Evolutionary conservation across 2,113 vertebrate species (phyloP).

Genomic region (Varanus komodoensis): DNA sequence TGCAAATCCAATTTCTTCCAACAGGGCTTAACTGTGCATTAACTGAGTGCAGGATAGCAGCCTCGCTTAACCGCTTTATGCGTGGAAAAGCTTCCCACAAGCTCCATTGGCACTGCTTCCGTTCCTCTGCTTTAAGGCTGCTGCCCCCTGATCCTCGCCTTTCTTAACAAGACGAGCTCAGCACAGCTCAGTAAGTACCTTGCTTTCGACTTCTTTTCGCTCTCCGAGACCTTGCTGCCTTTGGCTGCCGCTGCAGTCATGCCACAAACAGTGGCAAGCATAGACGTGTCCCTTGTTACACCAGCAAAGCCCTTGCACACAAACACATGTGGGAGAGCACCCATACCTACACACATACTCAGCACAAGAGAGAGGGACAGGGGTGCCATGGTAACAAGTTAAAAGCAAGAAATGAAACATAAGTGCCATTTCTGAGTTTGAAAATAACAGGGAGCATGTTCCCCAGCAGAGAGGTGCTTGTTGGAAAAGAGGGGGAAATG

Average conservation of each 20-base stretch:
- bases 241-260: background rate
- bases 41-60: background rate
- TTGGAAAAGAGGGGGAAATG: background rate
- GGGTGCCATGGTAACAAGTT: slow-evolving; percentile 11
- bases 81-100: background rate
- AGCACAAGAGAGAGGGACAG: background rate
- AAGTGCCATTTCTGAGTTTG: background rate
- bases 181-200: background rate
- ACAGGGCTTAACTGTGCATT: background rate
- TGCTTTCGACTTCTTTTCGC: background rate
- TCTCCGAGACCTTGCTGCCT: background rate
- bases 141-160: background rate
- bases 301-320: background rate
- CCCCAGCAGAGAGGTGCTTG: background rate
- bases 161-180: background rate
- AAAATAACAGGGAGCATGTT: background rate
- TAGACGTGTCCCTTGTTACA: background rate
- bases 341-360: too few species aligned
- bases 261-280: background rate
- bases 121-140: background rate
- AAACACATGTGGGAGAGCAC: too few species aligned
- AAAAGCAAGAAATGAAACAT: background rate
- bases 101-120: background rate
- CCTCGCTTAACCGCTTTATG: background rate
- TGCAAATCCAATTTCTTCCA: slow-evolving; percentile 2